Base-by-base conservation (phyloP, 2,113 vertebrate species). In the Tragelaphus strepsiceros region DNA sequence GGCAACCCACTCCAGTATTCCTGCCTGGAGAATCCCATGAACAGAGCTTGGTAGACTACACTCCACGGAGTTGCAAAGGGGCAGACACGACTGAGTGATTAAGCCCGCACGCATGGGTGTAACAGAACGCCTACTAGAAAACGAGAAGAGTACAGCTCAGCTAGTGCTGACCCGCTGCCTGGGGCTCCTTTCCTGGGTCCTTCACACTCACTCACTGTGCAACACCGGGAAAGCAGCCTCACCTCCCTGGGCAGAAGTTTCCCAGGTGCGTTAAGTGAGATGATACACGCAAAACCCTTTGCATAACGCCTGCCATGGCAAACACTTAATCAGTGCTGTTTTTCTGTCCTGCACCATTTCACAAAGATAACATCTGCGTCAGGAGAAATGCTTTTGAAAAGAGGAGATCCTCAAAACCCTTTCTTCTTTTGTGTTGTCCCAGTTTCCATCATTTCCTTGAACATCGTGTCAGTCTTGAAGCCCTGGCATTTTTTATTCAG, bases 391-490 rank as follows among this genome's bases (percentile, higher is more conserved):
- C 11, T 32, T 85, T 85, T n/a, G n/a, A 67, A 93, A 97, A 95
- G 88, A 82, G 9, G 53, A 88, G 30, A 17, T 56, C 87, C 81
- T 83, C 67, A 82, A 81, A 95, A 88, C 6, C 3, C 74, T 91
- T 93, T 54, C 87, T 90, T 93, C 58, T 84, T 86, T 71, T 49
- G 22, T 88, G 84, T 85, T 89, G 64, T 58, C 88, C 87, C 54
- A 22, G 62, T 86, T 85, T n/a, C 9, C 46, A 97, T 96, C 81
- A 96, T 86, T 97, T 97, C 93, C 96, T 56, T 94, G 67, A 8
- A 87, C 81, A 74, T 7, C n/a, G n/a, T 84, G 51, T 87, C 58
- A 80, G n/a, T 53, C 61, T n/a, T 77, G 82, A 85, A 80, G 14
- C 56, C 82, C n/a, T 78, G 88, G 77, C 28, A 28, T 21, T 94